Percentiles rank a stretch among this genome's conserved stretches.
phyloP scores from a whole-genome alignment of 2,113 vertebrate genomes.

The Cairina moschata region DNA sequence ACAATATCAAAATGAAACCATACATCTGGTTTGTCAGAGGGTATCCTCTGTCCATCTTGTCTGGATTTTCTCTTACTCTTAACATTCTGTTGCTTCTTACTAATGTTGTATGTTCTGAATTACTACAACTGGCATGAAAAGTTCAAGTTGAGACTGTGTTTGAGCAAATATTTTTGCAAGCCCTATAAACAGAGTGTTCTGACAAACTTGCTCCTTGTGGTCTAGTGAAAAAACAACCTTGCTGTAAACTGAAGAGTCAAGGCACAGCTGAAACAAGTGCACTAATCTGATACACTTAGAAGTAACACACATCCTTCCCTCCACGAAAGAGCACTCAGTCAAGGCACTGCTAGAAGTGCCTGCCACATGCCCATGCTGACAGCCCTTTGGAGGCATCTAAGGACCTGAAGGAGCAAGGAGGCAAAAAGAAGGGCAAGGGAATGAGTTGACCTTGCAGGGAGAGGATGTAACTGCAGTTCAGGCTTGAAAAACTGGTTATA shows the following conservation, averaged over 20 bases:
- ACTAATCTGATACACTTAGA: accelerated
- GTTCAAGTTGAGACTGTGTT: neutral
- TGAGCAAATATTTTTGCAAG: neutral
- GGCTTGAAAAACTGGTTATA: neutral
- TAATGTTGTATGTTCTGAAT: neutral
- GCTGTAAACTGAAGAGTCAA: neutral
- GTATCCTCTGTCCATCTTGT: neutral
- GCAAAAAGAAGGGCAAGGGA: neutral
- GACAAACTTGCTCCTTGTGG: neutral
- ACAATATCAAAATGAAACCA: neutral
- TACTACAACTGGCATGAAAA: neutral
- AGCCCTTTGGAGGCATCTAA: accelerated
- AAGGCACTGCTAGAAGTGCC: accelerated
- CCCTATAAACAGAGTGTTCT: neutral
- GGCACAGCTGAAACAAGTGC: neutral
- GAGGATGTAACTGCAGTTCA: accelerated
- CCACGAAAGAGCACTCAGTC: accelerated
- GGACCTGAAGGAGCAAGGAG: neutral
- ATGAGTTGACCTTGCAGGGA: accelerated
- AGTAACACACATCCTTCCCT: accelerated
- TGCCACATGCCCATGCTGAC: accelerated
- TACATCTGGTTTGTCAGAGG: neutral
- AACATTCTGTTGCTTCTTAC: neutral
- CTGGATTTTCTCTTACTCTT: neutral
- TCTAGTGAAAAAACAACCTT: neutral